Percentiles rank a stretch among this genome's conserved stretches.
These are phyloP conservation scores for Aurelia sp. DNA, from an alignment of 30 jellyfish, hydroid and myxozoan species.

Conservation along the genomic window DNA sequence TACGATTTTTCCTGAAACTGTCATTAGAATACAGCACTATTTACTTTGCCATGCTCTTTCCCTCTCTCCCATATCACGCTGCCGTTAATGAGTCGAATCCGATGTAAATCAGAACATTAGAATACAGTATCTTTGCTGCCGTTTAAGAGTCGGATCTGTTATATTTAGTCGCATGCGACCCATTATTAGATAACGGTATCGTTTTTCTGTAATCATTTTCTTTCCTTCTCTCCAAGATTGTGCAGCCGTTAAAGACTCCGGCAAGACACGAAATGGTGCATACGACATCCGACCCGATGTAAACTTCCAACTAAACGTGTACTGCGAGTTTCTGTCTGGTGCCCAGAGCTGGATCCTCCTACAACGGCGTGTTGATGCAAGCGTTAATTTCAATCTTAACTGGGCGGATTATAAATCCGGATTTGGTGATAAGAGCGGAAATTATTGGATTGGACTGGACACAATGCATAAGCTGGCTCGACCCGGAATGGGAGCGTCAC, in stretches of 20 bases:
- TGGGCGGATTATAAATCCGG: slow-evolving; percentile 43
- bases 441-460: slow-evolving; percentile 49
- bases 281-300: slow-evolving; percentile 33
- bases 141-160: too few species aligned
- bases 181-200: too few species aligned
- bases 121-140: too few species aligned
- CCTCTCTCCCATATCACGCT: slow-evolving; percentile 1
- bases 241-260: slow-evolving; percentile 46
- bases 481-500: slow-evolving; percentile 18
- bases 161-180: too few species aligned
- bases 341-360: slow-evolving; percentile 49
- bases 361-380: slow-evolving; percentile 28
- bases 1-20: too few species aligned
- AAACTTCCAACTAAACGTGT: slow-evolving; percentile 16
- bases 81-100: slow-evolving; percentile 44
- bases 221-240: slow-evolving; percentile 22
- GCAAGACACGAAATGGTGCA: slow-evolving; percentile 43
- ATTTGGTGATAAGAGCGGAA: slow-evolving; percentile 12
- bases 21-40: too few species aligned
- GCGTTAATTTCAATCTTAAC: slow-evolving; percentile 22
- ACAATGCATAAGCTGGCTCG: slow-evolving; percentile 15
- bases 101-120: background rate
- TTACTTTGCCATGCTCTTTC: too few species aligned
- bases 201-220: too few species aligned
- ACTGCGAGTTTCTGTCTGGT: slow-evolving; percentile 43